Conservation (phyloP, 2,888 invertebrate species). For the Eupithecia inturbata region DNA sequence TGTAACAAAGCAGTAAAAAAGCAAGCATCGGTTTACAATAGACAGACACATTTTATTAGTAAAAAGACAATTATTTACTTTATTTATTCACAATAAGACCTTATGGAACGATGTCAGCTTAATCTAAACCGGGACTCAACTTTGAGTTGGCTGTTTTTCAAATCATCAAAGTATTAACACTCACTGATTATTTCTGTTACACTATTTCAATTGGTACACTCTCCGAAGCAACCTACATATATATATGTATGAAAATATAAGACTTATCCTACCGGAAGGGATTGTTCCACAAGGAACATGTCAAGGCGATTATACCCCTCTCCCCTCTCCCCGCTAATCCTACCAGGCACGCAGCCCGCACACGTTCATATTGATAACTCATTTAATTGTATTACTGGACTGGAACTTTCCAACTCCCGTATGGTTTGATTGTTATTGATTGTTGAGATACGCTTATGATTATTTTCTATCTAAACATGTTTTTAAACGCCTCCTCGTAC, state of each 20-base stretch:
- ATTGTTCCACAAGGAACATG: slow-evolving; percentile 40
- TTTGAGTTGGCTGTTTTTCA: background rate
- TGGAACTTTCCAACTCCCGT: slow-evolving; percentile 16
- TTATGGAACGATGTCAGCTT: too few species aligned
- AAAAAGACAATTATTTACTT: too few species aligned
- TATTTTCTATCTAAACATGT: background rate
- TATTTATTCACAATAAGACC: too few species aligned
- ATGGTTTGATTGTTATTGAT: slow-evolving; percentile 8
- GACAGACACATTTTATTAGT: too few species aligned
- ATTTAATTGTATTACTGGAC: slow-evolving; percentile 54
- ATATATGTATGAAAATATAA: background rate
- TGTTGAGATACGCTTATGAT: slow-evolving; percentile 5
- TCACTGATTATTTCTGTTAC: too few species aligned
- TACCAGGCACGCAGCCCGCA: slow-evolving; percentile 73
- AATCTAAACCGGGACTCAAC: background rate
- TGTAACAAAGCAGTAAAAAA: background rate
- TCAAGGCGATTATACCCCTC: slow-evolving; percentile 46
- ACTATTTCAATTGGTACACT: too few species aligned
- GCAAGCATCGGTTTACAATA: background rate
- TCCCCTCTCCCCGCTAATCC: slow-evolving; percentile 63
- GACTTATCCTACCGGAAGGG: slow-evolving; percentile 33
- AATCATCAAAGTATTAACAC: too few species aligned
- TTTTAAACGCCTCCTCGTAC: background rate
- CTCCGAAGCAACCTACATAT: background rate
- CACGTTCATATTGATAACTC: slow-evolving; percentile 54